Evolutionary conservation across 2,888 invertebrate genomes (phyloP), one percentile per base, ranked within the genome.

Genomic region (Latrodectus hesperus): DNA sequence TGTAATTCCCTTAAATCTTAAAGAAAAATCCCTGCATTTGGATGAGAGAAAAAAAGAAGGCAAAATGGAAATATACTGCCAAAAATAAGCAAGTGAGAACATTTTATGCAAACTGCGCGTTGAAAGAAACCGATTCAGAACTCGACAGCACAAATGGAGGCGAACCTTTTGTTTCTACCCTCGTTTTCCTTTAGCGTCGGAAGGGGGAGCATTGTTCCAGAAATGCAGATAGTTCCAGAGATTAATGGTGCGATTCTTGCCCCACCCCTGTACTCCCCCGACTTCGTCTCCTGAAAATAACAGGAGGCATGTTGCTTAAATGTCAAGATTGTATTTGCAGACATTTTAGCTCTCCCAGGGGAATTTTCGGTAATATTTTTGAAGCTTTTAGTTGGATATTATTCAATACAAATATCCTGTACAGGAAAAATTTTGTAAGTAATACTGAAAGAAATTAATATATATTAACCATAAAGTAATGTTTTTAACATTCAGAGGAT

Each of bases 151-250:
- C 49, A 76, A 49, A 26, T 53, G 53, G 60, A 76, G 52, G 68
- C 51, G 53, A 53, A 26, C 68, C 70, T 85, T 85, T 85, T 85
- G 80, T 85, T 85, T 79, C 79, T 80, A 49, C 79, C 60, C 68
- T 80, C 79, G 73, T 81, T 78, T 78, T 71, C 74, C 17, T 68
- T 78, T 60, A 60, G 60, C 60, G 60, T 38, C 67, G 55, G 73
- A 16, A 38, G 73, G 78, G 38, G 74, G 76, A 74, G 78, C 84
- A 73, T 64, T 73, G 73, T 68, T 73, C 84, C 79, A 71, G 85
- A 85, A 60, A 85, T 80, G 79, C 85, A 79, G 80, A 85, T 79
- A 85, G 80, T 68, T 80, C 64, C 16, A 60, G 70, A 79, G 79
- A 85, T 85, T 85, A 85, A 85, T 85, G 85, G 80, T 17, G 60